Conservation (phyloP, 2,797 vertebrate genomes). For the Crocodylus rhombifer region DNA sequence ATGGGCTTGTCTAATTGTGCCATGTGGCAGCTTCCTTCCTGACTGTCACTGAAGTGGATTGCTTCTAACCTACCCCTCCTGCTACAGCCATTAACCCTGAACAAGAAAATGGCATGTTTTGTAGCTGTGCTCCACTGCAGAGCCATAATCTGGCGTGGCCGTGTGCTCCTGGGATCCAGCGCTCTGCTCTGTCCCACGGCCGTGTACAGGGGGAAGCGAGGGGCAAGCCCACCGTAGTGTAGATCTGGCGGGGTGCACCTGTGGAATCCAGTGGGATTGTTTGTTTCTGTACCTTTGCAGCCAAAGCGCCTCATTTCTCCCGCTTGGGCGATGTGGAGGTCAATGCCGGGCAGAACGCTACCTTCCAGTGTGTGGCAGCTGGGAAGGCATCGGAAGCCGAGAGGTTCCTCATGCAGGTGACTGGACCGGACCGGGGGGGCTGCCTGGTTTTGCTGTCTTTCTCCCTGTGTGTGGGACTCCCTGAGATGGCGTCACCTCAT, state of each 20-base stretch:
- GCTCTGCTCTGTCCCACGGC: not conserved
- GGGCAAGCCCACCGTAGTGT: not conserved
- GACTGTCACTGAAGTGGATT: not conserved
- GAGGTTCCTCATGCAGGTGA: slow-evolving; percentile 94
- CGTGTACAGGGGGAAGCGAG: not conserved
- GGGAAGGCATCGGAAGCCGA: slow-evolving; percentile 91
- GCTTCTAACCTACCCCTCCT: not conserved
- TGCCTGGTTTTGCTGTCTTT: not conserved
- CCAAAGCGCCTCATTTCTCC: slow-evolving; percentile 96
- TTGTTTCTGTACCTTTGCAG: slow-evolving; percentile 74
- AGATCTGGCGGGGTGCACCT: not conserved
- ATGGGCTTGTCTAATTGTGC: not conserved
- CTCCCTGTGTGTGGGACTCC: not conserved
- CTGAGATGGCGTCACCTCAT: not conserved
- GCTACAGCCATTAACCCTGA: not conserved
- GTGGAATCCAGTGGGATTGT: not conserved
- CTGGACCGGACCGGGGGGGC: slow-evolving; percentile 24
- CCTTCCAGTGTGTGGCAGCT: slow-evolving; percentile 94
- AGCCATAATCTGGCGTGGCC: not conserved
- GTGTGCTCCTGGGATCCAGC: not conserved
- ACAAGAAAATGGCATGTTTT: not conserved
- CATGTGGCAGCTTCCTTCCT: not conserved
- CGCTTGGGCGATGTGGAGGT: slow-evolving; percentile 96
- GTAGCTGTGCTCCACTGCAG: not conserved
- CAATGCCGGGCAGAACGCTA: slow-evolving; percentile 95